These are phyloP conservation scores for Festucalex cinctus DNA, from an alignment of 2,113 vertebrate species.

Conservation along the genomic window DNA sequence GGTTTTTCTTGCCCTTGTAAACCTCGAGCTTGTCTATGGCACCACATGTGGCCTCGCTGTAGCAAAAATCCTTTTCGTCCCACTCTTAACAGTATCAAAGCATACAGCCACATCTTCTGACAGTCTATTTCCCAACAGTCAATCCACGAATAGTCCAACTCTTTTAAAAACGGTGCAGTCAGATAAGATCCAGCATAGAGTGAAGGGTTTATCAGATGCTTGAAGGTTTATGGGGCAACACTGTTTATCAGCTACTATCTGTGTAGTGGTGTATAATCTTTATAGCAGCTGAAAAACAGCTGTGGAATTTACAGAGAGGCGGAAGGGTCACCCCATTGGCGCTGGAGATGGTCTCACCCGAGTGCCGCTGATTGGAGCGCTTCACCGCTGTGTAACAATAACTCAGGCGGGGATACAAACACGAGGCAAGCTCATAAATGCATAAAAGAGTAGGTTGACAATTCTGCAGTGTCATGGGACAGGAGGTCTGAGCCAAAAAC, in stretches of 20 bases:
- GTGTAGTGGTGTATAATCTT: slow-evolving; percentile 51
- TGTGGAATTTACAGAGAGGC: slow-evolving; percentile 38
- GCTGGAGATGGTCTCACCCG: slow-evolving; percentile 10
- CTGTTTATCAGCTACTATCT: slow-evolving; percentile 52
- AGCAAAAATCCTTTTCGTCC: slow-evolving; percentile 24
- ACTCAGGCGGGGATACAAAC: slow-evolving; percentile 8
- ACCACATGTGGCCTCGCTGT: slow-evolving; percentile 25
- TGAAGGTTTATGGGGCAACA: slow-evolving; percentile 42
- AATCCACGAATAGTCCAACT: slow-evolving; percentile 39
- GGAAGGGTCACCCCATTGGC: slow-evolving; percentile 53
- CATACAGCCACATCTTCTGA: slow-evolving; percentile 7
- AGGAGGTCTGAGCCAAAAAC: slow-evolving; percentile 7
- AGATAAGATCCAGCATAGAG: slow-evolving; percentile 22
- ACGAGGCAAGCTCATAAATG: slow-evolving; percentile 3
- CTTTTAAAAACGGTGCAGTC: slow-evolving; percentile 21
- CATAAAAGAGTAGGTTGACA: background rate
- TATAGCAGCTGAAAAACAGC: slow-evolving; percentile 47
- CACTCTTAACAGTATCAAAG: slow-evolving; percentile 10
- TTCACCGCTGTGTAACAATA: slow-evolving; percentile 27
- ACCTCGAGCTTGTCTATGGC: background rate
- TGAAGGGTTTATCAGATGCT: slow-evolving; percentile 41
- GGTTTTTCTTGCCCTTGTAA: background rate
- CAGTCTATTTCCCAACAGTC: slow-evolving; percentile 37
- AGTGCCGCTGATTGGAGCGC: slow-evolving; percentile 18
- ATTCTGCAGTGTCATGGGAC: slow-evolving; percentile 2